Evolutionary conservation across 2,888 invertebrate species (phyloP).

Genomic region (Agrochola macilenta): DNA sequence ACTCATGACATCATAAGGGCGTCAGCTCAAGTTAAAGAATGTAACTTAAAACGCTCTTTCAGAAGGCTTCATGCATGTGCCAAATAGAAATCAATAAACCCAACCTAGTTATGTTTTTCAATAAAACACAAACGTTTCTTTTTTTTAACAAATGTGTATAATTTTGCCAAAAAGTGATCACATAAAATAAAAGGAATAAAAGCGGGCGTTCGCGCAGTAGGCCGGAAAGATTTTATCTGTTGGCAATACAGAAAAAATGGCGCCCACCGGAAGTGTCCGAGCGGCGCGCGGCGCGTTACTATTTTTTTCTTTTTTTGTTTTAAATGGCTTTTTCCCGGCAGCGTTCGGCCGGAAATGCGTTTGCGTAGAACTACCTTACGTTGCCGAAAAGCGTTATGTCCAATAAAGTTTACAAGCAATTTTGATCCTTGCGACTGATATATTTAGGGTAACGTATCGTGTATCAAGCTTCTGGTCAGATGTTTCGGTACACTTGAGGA

Average conservation of each 20-base stretch:
- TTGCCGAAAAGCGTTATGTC: constrained; percentile 82
- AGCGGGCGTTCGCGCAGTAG: constrained; percentile 88
- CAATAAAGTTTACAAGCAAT: constrained; percentile 79
- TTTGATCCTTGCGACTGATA: constrained; percentile 78
- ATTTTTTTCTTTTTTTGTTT: constrained; percentile 90
- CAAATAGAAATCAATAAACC: constrained; percentile 23
- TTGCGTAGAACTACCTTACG: constrained; percentile 88
- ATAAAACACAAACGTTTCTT: constrained; percentile 47
- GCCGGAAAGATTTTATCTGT: constrained; percentile 91
- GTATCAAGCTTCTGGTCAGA: constrained; percentile 64
- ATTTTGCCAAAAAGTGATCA: constrained; percentile 86
- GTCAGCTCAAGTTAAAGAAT: neutral
- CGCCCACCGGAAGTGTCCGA: constrained; percentile 91
- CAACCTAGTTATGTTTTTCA: constrained; percentile 21
- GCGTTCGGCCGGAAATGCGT: constrained; percentile 90
- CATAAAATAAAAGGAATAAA: constrained; percentile 85
- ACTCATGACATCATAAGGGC: neutral
- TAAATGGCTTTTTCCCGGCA: constrained; percentile 91
- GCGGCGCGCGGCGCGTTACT: constrained; percentile 89
- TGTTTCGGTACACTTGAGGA: constrained; percentile 78
- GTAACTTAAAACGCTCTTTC: too few relatives aligned
- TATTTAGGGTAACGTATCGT: constrained; percentile 77
- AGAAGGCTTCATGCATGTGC: neutral
- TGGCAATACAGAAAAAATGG: constrained; percentile 91
- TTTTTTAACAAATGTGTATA: constrained; percentile 71